Percentiles rank a stretch among this genome's conserved stretches.
Conservation (phyloP, 2,113 vertebrate species). For the Sander vitreus region DNA sequence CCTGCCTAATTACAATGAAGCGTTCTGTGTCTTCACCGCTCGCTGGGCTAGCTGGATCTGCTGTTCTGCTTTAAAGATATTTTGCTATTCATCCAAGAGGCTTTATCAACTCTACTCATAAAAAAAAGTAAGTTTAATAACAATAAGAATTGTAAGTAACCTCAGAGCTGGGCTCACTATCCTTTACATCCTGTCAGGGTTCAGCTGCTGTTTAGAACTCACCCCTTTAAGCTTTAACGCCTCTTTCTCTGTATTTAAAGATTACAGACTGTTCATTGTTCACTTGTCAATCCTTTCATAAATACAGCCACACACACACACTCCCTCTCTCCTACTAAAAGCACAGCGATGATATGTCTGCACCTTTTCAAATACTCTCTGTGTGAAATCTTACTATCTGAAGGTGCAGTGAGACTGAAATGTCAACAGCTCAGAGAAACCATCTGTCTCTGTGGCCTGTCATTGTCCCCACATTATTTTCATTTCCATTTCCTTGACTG, state of each 20-base stretch:
- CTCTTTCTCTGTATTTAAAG: slow-evolving; percentile 11
- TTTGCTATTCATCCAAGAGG: not conserved
- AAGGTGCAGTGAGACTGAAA: slow-evolving; percentile 21
- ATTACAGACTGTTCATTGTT: slow-evolving; percentile 9
- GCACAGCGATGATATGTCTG: slow-evolving; percentile 7
- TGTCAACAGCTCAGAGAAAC: slow-evolving; percentile 13
- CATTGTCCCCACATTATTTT: not conserved
- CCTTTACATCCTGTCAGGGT: slow-evolving; percentile 16
- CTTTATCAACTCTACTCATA: not conserved
- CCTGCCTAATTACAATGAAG: not conserved
- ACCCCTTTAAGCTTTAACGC: not conserved
- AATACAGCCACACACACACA: not conserved
- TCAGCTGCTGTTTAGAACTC: slow-evolving; percentile 28
- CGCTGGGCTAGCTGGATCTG: not conserved
- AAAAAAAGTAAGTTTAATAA: not conserved
- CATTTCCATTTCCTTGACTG: slow-evolving; percentile 11
- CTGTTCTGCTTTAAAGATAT: not conserved
- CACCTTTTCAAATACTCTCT: slow-evolving; percentile 24
- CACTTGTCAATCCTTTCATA: slow-evolving; percentile 10
- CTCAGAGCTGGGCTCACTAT: not conserved
- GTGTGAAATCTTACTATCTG: slow-evolving; percentile 11
- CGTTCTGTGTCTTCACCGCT: not conserved
- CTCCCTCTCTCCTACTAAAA: not conserved
- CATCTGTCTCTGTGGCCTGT: not conserved
- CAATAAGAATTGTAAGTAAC: not conserved